These are phyloP conservation scores for Rhynchophorus ferrugineus DNA, from an alignment of 1,140 invertebrate species.

Conservation along the genomic window DNA sequence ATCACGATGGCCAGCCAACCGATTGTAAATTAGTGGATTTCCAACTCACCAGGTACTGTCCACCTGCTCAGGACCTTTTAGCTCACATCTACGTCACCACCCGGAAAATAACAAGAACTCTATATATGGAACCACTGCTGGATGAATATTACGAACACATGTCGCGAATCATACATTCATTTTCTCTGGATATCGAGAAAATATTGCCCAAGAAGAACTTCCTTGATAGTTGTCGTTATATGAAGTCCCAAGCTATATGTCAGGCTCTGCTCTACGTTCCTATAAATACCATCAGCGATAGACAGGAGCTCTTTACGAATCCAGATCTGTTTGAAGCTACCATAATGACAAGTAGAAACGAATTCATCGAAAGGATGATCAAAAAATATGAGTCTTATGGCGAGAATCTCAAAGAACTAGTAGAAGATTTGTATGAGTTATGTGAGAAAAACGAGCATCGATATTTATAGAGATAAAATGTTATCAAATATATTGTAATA, in stretches of 20 bases:
- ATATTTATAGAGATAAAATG: too few species aligned
- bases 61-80: slow-evolving; percentile 44
- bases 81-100: slow-evolving; percentile 41
- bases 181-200: slow-evolving; percentile 14
- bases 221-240: slow-evolving; percentile 25
- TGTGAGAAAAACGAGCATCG: too few species aligned
- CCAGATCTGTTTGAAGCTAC: slow-evolving; percentile 6
- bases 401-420: slow-evolving; percentile 20
- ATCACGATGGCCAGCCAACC: slow-evolving; percentile 30
- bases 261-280: slow-evolving; percentile 28
- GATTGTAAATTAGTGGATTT: slow-evolving; percentile 43
- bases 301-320: slow-evolving; percentile 21
- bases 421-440: slow-evolving; percentile 28
- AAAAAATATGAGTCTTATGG: slow-evolving; percentile 21
- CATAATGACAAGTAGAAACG: slow-evolving; percentile 22
- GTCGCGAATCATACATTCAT: slow-evolving; percentile 20
- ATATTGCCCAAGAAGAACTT: slow-evolving; percentile 27
- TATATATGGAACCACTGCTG: slow-evolving; percentile 24
- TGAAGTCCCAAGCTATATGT: slow-evolving; percentile 6
- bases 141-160: slow-evolving; percentile 27
- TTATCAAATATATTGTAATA: too few species aligned
- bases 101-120: slow-evolving; percentile 32
- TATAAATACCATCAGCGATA: slow-evolving; percentile 17
- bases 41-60: slow-evolving; percentile 41
- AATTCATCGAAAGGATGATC: slow-evolving; percentile 20